Conservation (phyloP, 2,797 vertebrate genomes). For the Adelosebastes latens region DNA sequence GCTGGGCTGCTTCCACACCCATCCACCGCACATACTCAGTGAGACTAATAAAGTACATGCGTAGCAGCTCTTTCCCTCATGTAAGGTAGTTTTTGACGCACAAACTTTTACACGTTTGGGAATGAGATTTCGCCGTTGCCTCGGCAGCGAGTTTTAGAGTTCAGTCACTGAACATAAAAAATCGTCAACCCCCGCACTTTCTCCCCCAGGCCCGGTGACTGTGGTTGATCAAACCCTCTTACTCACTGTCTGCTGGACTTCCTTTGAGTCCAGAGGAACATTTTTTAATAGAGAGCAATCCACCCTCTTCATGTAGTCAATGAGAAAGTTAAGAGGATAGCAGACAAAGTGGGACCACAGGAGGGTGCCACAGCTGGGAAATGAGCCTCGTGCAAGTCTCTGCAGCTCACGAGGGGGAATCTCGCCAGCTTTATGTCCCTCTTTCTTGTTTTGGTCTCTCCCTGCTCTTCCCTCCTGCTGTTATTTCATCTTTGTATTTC, state of each 20-base stretch:
- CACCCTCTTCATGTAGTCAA: constrained; percentile 20
- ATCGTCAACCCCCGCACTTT: constrained; percentile 50
- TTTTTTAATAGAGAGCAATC: constrained; percentile 26
- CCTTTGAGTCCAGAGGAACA: constrained; percentile 53
- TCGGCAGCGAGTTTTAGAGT: constrained; percentile 34
- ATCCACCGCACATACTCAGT: constrained; percentile 44
- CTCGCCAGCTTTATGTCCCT: constrained; percentile 4
- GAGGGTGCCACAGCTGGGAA: constrained; percentile 51
- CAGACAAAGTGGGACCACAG: constrained; percentile 22
- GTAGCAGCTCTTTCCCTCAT: constrained; percentile 21
- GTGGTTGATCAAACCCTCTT: constrained; percentile 68
- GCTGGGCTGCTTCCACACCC: constrained; percentile 68
- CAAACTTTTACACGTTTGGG: constrained; percentile 5
- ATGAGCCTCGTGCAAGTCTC: constrained; percentile 18
- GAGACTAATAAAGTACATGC: constrained; percentile 55
- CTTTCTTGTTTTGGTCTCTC: constrained; percentile 30
- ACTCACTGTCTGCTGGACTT: constrained; percentile 79
- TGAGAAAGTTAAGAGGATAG: constrained; percentile 12
- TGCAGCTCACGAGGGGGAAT: constrained; percentile 11
- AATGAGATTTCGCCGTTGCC: constrained; percentile 25
- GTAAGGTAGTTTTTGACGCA: constrained; percentile 42
- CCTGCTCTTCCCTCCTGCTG: constrained; percentile 20
- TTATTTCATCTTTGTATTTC: constrained; percentile 17
- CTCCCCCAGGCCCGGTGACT: constrained; percentile 39
- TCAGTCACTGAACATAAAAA: constrained; percentile 35